phyloP scores from a whole-genome alignment of 2,113 vertebrate species.

The Noctilio leporinus region DNA sequence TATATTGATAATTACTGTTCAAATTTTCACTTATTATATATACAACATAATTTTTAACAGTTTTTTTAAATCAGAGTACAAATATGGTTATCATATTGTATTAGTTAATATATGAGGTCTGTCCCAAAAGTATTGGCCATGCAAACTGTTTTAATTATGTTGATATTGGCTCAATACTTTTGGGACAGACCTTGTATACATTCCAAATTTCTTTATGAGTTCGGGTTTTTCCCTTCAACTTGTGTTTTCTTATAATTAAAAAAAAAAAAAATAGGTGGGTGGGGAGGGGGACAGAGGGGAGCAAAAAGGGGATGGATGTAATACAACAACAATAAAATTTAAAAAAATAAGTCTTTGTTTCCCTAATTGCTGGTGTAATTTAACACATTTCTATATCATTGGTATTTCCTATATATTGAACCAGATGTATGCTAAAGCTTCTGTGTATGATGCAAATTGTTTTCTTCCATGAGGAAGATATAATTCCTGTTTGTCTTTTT shows the following conservation, averaged over 20 bases:
- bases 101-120: background rate
- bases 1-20: background rate
- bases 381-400: background rate
- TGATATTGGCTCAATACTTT: too few species aligned
- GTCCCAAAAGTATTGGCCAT: too few species aligned
- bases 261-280: too few species aligned
- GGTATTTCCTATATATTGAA: background rate
- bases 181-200: too few species aligned
- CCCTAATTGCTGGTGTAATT: background rate
- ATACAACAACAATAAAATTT: too few species aligned
- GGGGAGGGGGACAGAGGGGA: too few species aligned
- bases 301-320: too few species aligned
- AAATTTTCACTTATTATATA: background rate
- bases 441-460: background rate
- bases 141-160: too few species aligned
- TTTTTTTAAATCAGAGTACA: background rate
- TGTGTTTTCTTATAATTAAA: background rate
- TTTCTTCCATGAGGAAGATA: background rate
- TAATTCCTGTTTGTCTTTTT: background rate
- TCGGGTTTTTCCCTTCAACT: background rate
- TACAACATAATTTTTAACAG: background rate
- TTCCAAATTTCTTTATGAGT: background rate
- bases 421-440: background rate
- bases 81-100: background rate
- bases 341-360: background rate